phyloP scores from a whole-genome alignment of 2,113 vertebrate genomes.

The Larimichthys polyactis region DNA sequence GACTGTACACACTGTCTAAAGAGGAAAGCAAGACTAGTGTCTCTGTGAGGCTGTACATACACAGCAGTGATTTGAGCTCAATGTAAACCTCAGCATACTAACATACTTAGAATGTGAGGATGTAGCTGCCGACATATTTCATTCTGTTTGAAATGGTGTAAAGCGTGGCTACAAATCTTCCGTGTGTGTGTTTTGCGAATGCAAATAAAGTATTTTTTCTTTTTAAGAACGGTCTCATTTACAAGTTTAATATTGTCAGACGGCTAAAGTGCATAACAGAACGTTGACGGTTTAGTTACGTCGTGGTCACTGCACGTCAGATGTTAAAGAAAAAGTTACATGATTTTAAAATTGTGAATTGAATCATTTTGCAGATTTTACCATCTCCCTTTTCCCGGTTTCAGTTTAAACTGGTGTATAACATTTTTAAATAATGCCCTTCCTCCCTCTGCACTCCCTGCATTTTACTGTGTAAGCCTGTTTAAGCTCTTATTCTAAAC shows the following conservation, averaged over 20 bases:
- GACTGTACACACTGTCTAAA: neutral
- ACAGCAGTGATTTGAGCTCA: neutral
- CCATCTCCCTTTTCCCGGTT: neutral
- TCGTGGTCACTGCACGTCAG: neutral
- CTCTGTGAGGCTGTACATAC: neutral
- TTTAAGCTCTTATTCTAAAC: slow-evolving; percentile 55
- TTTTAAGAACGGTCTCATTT: neutral
- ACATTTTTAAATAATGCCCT: slow-evolving; percentile 1
- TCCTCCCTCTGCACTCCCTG: slow-evolving; percentile 11
- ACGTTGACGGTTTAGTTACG: neutral
- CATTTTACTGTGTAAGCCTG: slow-evolving; percentile 25
- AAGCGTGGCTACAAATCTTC: neutral
- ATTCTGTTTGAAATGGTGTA: neutral
- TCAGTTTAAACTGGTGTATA: slow-evolving; percentile 15
- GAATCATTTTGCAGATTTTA: neutral
- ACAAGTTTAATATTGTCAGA: neutral
- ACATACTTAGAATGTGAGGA: neutral
- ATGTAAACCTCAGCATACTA: neutral
- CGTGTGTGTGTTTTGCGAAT: neutral
- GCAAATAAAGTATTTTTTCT: neutral
- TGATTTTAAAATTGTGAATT: neutral
- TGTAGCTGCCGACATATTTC: neutral
- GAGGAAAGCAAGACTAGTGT: neutral
- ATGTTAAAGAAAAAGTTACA: neutral
- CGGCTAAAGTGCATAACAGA: neutral